Evolutionary conservation across 2,888 invertebrate species (phyloP).

Genomic region (Drosophila basisetae): DNA sequence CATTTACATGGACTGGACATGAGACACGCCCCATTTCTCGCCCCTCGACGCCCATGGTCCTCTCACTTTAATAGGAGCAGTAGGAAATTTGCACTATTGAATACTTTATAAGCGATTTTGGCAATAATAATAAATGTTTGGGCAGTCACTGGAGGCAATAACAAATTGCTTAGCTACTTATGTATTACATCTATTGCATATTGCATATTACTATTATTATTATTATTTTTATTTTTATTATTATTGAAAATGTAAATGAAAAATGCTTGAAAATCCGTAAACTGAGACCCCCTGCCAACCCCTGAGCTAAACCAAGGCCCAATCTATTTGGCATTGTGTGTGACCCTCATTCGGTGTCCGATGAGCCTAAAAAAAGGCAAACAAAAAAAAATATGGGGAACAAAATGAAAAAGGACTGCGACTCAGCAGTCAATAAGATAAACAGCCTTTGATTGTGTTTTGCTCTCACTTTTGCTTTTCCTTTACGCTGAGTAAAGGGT

Average conservation of each 20-base stretch:
- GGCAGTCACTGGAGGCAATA: slow-evolving; percentile 43
- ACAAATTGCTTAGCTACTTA: slow-evolving; percentile 53
- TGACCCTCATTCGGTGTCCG: slow-evolving; percentile 55
- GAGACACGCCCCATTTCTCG: slow-evolving; percentile 5
- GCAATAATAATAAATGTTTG: slow-evolving; percentile 66
- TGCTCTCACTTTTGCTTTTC: slow-evolving; percentile 3
- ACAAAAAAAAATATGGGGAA: slow-evolving; percentile 5
- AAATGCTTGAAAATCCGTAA: slow-evolving; percentile 46
- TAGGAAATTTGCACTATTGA: slow-evolving; percentile 69
- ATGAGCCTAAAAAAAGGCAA: slow-evolving; percentile 41
- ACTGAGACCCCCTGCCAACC: not conserved
- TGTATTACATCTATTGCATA: slow-evolving; percentile 41
- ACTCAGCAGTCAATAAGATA: slow-evolving; percentile 66
- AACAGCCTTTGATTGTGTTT: slow-evolving; percentile 74
- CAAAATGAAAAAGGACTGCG: slow-evolving; percentile 24
- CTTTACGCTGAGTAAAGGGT: not conserved
- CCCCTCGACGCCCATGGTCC: not conserved
- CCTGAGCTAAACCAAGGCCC: slow-evolving; percentile 14
- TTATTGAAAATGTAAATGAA: slow-evolving; percentile 74
- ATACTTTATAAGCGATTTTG: slow-evolving; percentile 69
- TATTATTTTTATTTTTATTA: slow-evolving; percentile 13
- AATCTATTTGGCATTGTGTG: slow-evolving; percentile 25
- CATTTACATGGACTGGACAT: slow-evolving; percentile 57
- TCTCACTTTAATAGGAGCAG: not conserved
- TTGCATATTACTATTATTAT: slow-evolving; percentile 13